Base-by-base conservation (phyloP, 2,113 vertebrate species). In the Microtus richardsoni region DNA sequence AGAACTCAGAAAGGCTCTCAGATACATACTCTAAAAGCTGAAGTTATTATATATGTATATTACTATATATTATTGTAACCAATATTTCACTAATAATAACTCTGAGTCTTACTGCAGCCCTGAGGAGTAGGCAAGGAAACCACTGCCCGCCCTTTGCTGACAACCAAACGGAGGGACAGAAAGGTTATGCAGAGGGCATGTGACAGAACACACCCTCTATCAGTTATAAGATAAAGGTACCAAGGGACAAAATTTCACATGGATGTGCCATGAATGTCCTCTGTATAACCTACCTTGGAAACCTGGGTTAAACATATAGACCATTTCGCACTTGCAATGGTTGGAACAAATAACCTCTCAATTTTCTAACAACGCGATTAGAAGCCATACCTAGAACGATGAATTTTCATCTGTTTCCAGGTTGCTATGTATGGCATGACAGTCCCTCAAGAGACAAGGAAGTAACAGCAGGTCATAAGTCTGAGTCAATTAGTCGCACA, bases 91-190 rank as follows among this genome's bases (percentile, higher is more conserved):
- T 66, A 62, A 85, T 47, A 74, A 70, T 62, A 64, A 3, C 2
- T 73, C 90, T 92, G 62, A 73, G 28, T 6, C 94, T 83, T 62
- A 66, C 36, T 82, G 36, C 0, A 62, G 39, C 26, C 41, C 49
- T 91, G 68, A 71, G 13, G 95, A 66, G 2, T 1, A 91, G 4
- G 79, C 49, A 93, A 70, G 12, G 28, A n/a, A 95, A 95, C 91
- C 39, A 39, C 26, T 47, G 62, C 36, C 8, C 33, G 88, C 22
- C 82, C 26, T 54, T 73, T 62, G 71, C 24, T 86, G 80, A 74
- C 16, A n/a, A 95, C 82, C 19, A 71, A 88, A 92, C 6, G 22
- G 52, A 82, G 70, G 19, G 16, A 62, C 47, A 96, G 36, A 74
- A 95, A 71, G 39, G 16, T 75, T 80, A 77, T 16, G 71, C 1